Evolutionary conservation across 2,797 vertebrate species (phyloP).

Genomic region (Masticophis lateralis): DNA sequence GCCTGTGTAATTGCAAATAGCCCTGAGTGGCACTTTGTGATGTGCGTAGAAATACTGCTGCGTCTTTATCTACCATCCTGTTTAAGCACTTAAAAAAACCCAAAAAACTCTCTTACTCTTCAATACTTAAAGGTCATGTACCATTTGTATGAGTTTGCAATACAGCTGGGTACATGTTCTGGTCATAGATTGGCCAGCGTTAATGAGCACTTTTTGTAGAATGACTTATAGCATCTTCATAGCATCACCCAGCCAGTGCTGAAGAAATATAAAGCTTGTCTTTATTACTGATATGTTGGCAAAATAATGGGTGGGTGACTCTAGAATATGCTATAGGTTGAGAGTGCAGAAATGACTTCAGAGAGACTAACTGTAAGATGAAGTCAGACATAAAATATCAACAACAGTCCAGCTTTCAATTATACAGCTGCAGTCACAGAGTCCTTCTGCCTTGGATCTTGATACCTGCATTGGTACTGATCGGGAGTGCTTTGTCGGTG

Average conservation of each 20-base stretch:
- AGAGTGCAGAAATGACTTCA: slow-evolving; percentile 13
- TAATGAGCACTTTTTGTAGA: slow-evolving; percentile 35
- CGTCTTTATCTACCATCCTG: background rate
- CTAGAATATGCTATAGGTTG: background rate
- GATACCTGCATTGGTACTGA: slow-evolving; percentile 75
- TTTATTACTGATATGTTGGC: background rate
- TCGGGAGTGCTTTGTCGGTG: slow-evolving; percentile 76
- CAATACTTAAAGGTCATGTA: slow-evolving; percentile 45
- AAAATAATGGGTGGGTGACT: background rate
- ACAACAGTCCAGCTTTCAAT: slow-evolving; percentile 1
- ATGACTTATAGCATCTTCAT: background rate
- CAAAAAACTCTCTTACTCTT: slow-evolving; percentile 15
- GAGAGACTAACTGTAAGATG: slow-evolving; percentile 32
- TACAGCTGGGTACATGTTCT: slow-evolving; percentile 29
- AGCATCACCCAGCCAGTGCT: background rate
- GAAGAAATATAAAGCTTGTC: background rate
- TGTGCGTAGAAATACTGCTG: slow-evolving; percentile 21
- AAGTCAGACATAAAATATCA: accelerated
- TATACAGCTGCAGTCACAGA: slow-evolving; percentile 89
- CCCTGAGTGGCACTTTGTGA: slow-evolving; percentile 50
- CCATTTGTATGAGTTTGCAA: slow-evolving; percentile 10
- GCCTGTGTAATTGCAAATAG: slow-evolving; percentile 32
- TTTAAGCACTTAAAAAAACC: slow-evolving; percentile 4
- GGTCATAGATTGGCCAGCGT: slow-evolving; percentile 54
- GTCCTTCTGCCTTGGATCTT: slow-evolving; percentile 85